These are phyloP conservation scores for Diarsia brunnea DNA, from an alignment of 2,888 invertebrate genomes.

Conservation along the genomic window DNA sequence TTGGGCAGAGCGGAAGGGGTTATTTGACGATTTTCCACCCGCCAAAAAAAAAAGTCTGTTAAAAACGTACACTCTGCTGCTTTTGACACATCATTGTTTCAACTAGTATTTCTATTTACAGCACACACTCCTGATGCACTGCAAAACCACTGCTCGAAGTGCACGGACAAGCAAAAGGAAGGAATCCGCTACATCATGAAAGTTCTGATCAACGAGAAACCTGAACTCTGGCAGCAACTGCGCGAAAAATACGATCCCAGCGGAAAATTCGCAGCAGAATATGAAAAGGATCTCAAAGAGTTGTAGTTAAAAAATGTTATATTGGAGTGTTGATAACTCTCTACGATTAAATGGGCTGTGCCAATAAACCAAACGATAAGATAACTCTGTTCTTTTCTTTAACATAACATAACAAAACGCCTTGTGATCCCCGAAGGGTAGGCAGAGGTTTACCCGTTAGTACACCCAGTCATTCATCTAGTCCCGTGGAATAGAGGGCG, in stretches of 20 bases:
- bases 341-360: slow-evolving; percentile 8
- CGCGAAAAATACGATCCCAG: slow-evolving; percentile 74
- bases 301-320: slow-evolving; percentile 36
- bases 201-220: slow-evolving; percentile 81
- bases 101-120: slow-evolving; percentile 60
- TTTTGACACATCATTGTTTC: not conserved
- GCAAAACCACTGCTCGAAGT: slow-evolving; percentile 80
- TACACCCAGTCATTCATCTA: too few species aligned
- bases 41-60: too few species aligned
- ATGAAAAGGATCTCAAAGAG: slow-evolving; percentile 74
- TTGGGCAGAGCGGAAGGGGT: too few species aligned
- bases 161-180: slow-evolving; percentile 76
- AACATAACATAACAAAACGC: too few species aligned
- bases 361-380: slow-evolving; percentile 33
- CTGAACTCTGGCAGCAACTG: slow-evolving; percentile 75
- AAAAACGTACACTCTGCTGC: not conserved
- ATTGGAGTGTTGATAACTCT: not conserved
- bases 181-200: slow-evolving; percentile 77
- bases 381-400: slow-evolving; percentile 5
- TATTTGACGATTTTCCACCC: too few species aligned
- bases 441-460: too few species aligned
- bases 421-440: too few species aligned
- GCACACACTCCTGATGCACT: slow-evolving; percentile 83
- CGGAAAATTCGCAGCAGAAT: slow-evolving; percentile 72
- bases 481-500: too few species aligned